Evolutionary conservation across 2,113 vertebrate genomes (phyloP).

Genomic region (Noturus placidus): DNA sequence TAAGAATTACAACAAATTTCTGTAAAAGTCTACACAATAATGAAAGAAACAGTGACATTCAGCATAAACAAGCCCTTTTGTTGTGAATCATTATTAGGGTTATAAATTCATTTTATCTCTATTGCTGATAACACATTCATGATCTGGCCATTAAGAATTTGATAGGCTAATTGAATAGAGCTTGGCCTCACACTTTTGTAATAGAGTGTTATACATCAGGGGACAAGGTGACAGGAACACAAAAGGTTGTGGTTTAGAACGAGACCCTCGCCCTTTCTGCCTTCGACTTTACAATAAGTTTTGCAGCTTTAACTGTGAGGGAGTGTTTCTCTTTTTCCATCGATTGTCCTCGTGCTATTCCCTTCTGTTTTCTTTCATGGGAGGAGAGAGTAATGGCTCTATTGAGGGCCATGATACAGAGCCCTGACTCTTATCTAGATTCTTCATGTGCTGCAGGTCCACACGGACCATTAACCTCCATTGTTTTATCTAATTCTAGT

Average conservation of each 20-base stretch:
- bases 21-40: background rate
- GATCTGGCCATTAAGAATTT: slow-evolving; percentile 51
- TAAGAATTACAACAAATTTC: background rate
- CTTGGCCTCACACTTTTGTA: slow-evolving; percentile 55
- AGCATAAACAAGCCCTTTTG: slow-evolving; percentile 57
- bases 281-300: slow-evolving; percentile 55
- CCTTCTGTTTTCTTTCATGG: slow-evolving; percentile 44
- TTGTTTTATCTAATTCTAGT: slow-evolving; percentile 75
- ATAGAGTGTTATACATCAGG: slow-evolving; percentile 52
- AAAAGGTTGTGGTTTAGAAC: slow-evolving; percentile 51
- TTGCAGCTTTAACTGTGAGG: slow-evolving; percentile 52
- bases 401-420: slow-evolving; percentile 61
- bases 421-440: slow-evolving; percentile 75
- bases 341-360: slow-evolving; percentile 47
- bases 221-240: slow-evolving; percentile 48
- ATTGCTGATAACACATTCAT: slow-evolving; percentile 61
- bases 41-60: slow-evolving; percentile 39
- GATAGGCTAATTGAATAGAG: slow-evolving; percentile 58
- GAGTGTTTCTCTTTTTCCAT: slow-evolving; percentile 43
- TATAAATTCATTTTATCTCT: slow-evolving; percentile 54
- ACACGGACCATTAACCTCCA: slow-evolving; percentile 76
- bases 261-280: slow-evolving; percentile 43
- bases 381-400: slow-evolving; percentile 51
- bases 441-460: slow-evolving; percentile 66
- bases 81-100: slow-evolving; percentile 48